Evolutionary conservation across 2,113 vertebrate species (phyloP), one percentile per base, ranked within the genome.

Genomic region (Megatriorchis doriae): DNA sequence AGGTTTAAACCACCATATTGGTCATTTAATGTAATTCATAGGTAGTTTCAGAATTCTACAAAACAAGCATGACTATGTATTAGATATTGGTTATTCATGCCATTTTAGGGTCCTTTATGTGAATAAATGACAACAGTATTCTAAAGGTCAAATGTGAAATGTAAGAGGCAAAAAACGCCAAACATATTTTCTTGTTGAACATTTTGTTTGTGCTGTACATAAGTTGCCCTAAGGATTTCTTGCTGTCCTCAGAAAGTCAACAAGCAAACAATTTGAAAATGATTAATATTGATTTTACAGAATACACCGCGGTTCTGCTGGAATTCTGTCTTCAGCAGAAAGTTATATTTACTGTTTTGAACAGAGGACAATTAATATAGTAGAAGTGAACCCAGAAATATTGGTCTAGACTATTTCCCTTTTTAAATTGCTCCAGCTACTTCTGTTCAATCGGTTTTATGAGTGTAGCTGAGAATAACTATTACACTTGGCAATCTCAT

Each of bases 131-230:
- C 48, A 74, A 59, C 36, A 84, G 18, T 61, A 50, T 87, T 91
- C 38, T 93, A 93, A 96, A 97, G 90, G 90, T 96, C 93, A 95
- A 89, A 88, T 68, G 80, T 72, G 94, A 95, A 81, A 82, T 19
- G 16, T 55, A 78, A 59, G 42, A 90, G 26, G 17, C 36, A 92
- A 91, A 91, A 91, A 45, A 3, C 3, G 1, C 43, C 65, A 72
- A 88, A 81, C 8, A 7, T 62, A 77, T 91, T 91, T 85, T 42
- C 58, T 71, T 78, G 19, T 45, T 48, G 93, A 95, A 81, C 38
- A 79, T 81, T 95, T 61, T 75, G 25, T 68, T 86, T 91, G 53
- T 82, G 50, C 56, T 91, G 45, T 74, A 78, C 18, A 31, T 56
- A 81, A 78, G 68, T 85, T 92, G 65, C 93, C 96, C 68, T 22